Conservation (phyloP, 2,797 vertebrate species). For the Phaenicophaeus curvirostris region DNA sequence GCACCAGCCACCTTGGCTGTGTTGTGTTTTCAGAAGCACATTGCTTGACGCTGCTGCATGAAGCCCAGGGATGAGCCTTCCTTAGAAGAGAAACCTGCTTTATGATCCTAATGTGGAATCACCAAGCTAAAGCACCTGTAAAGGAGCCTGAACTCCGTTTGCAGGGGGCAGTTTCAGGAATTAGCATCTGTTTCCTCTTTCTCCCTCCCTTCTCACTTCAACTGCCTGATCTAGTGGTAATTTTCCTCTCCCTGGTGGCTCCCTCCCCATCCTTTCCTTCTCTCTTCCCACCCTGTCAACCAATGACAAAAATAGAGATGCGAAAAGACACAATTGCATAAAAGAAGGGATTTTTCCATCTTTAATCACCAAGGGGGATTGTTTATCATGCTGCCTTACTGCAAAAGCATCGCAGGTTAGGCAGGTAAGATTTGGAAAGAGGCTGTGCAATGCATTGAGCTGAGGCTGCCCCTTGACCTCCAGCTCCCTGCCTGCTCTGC, state of each 20-base stretch:
- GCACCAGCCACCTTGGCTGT: accelerated
- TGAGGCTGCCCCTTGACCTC: background rate
- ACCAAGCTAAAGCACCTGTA: background rate
- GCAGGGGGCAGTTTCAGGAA: background rate
- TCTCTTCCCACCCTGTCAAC: constrained; percentile 17
- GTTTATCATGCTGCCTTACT: accelerated
- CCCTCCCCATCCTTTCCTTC: background rate
- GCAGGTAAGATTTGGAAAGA: background rate
- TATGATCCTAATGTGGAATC: background rate
- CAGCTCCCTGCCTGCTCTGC: constrained; percentile 4
- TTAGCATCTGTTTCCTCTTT: background rate
- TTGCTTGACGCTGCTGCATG: background rate
- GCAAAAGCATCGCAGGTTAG: background rate
- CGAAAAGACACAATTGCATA: background rate
- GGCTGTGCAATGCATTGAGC: background rate
- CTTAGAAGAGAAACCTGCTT: background rate
- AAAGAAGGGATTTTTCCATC: constrained; percentile 32
- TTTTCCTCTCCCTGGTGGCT: background rate
- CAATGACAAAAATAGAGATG: constrained; percentile 34
- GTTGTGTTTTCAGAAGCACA: accelerated
- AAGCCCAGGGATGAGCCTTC: background rate
- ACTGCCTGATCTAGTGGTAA: background rate
- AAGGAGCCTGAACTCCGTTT: background rate
- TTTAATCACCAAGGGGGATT: background rate
- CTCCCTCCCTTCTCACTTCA: background rate